Percentiles rank a stretch among this genome's conserved stretches.
Conservation (phyloP, 2,113 vertebrate species). For the Gallinago media region DNA sequence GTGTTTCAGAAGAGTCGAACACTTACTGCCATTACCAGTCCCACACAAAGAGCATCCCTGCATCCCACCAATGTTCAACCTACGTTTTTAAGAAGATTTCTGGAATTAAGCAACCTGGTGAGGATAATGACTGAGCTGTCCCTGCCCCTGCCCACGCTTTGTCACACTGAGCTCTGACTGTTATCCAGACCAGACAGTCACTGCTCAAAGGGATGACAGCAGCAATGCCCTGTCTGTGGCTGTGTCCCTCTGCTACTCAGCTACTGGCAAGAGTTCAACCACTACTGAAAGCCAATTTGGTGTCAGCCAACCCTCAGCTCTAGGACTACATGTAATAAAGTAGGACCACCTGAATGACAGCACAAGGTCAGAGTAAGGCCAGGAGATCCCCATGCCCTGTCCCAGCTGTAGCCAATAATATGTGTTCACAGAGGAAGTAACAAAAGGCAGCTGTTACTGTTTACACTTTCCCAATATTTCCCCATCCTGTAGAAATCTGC, state of each 20-base stretch:
- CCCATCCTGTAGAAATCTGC: background rate
- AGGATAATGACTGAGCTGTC: background rate
- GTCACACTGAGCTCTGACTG: background rate
- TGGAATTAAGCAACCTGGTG: background rate
- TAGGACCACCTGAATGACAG: background rate
- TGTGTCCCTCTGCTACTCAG: background rate
- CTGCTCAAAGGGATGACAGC: background rate
- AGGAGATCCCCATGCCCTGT: background rate
- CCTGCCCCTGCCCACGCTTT: background rate
- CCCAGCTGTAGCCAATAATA: background rate
- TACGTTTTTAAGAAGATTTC: background rate
- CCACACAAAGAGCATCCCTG: background rate
- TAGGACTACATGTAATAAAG: rapidly evolving
- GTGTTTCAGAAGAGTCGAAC: background rate
- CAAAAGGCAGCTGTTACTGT: background rate
- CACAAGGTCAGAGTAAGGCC: background rate
- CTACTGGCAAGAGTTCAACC: background rate
- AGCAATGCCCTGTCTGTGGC: rapidly evolving
- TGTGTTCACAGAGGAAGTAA: rapidly evolving
- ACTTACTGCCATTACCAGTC: background rate
- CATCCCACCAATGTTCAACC: background rate
- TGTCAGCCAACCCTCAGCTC: background rate
- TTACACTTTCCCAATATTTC: background rate
- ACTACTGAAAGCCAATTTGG: background rate
- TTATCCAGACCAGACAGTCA: background rate